Conservation (phyloP, 2,797 vertebrate genomes). For the Eleutherodactylus coqui region DNA sequence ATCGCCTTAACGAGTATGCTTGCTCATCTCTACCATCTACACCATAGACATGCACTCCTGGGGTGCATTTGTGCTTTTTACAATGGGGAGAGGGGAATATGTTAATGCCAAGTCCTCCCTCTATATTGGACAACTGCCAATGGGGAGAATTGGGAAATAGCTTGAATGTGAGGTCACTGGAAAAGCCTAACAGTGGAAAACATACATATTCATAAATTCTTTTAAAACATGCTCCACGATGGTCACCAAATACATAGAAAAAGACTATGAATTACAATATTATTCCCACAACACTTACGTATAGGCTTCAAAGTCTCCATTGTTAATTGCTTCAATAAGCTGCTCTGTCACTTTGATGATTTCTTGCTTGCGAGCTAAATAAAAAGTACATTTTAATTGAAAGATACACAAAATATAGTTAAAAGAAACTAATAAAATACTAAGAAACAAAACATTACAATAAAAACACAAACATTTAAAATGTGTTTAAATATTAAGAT, state of each 20-base stretch:
- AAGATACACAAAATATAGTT: not conserved
- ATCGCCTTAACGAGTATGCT: too few relatives aligned
- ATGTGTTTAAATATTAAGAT: not conserved
- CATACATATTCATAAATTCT: not conserved
- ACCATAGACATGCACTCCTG: not conserved
- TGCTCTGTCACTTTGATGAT: constrained; percentile 98
- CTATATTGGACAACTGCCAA: not conserved
- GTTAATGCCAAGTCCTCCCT: too few relatives aligned
- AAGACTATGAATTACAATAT: not conserved
- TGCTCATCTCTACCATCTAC: not conserved
- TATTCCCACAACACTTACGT: constrained; percentile 83
- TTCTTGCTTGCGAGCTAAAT: constrained; percentile 92
- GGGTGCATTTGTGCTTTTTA: too few relatives aligned
- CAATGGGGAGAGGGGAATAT: too few relatives aligned
- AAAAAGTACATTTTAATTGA: not conserved
- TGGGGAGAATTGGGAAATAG: not conserved
- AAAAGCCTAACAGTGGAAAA: not conserved
- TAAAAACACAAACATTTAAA: not conserved
- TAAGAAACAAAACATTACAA: not conserved
- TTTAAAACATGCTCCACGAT: not conserved
- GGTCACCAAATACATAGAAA: not conserved
- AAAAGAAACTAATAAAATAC: not conserved
- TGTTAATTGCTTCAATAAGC: constrained; percentile 97
- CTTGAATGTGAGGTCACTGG: too few relatives aligned
- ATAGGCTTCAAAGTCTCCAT: constrained; percentile 96